These are phyloP conservation scores for Mobula hypostoma DNA, from an alignment of 2,113 vertebrate genomes.

Conservation along the genomic window DNA sequence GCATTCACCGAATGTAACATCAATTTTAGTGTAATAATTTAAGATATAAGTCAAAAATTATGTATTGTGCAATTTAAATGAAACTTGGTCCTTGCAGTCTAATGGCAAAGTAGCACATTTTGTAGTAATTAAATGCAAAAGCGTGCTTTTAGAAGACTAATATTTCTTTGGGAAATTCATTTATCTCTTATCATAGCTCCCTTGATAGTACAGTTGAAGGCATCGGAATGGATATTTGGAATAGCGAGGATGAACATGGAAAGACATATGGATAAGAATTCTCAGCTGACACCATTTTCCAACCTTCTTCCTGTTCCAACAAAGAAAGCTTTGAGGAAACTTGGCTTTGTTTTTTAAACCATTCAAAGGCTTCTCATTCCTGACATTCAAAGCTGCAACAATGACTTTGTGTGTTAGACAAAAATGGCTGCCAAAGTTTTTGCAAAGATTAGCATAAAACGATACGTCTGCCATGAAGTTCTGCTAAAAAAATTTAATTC, in stretches of 20 bases:
- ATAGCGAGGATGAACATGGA: constrained; percentile 16
- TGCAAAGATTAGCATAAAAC: constrained; percentile 36
- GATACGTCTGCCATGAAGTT: constrained; percentile 1
- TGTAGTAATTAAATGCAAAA: constrained; percentile 10
- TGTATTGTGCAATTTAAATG: constrained; percentile 13
- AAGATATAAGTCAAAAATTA: not conserved
- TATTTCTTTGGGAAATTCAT: constrained; percentile 32
- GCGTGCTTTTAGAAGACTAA: constrained; percentile 5
- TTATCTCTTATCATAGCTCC: constrained; percentile 19
- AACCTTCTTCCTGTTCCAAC: constrained; percentile 40
- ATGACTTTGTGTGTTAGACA: constrained; percentile 35
- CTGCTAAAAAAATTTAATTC: not conserved
- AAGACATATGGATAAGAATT: not conserved
- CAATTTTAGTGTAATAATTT: not conserved
- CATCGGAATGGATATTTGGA: constrained; percentile 21
- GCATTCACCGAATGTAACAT: not conserved
- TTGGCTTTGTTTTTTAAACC: not conserved
- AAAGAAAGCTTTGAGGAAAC: constrained; percentile 39
- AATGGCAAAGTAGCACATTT: constrained; percentile 28
- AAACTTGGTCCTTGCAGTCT: not conserved
- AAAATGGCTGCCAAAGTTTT: constrained; percentile 37
- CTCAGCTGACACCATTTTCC: constrained; percentile 34
- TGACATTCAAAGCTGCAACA: constrained; percentile 37
- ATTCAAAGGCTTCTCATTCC: constrained; percentile 31
- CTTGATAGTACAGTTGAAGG: constrained; percentile 29